Evolutionary conservation across 2,113 vertebrate species (phyloP).

Genomic region (Xerus inauris): DNA sequence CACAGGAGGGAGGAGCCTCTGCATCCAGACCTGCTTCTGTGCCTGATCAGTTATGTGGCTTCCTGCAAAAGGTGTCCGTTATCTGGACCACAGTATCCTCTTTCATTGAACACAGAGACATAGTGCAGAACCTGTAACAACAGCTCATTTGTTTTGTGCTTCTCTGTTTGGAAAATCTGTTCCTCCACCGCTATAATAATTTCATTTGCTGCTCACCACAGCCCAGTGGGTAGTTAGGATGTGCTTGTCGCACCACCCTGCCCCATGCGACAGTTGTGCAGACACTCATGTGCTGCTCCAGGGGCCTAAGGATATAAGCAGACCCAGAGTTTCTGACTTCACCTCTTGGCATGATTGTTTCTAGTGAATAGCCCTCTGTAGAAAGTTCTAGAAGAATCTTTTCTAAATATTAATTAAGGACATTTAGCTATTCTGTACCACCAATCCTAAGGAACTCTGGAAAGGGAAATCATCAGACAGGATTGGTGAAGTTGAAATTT

Average conservation of each 20-base stretch:
- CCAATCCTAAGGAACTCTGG: background rate
- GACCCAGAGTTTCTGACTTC: background rate
- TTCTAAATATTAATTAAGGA: constrained; percentile 7
- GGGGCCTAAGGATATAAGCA: background rate
- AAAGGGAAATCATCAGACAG: background rate
- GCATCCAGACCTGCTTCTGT: background rate
- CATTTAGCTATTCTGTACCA: background rate
- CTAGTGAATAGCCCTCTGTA: background rate
- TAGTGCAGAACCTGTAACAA: background rate
- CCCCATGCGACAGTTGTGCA: no score
- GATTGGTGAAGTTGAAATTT: constrained; percentile 21
- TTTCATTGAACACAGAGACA: background rate
- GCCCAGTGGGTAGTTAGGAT: background rate
- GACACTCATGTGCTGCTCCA: background rate
- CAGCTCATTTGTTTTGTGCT: background rate
- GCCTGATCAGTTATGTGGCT: background rate
- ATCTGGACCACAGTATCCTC: background rate
- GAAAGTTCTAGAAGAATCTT: background rate
- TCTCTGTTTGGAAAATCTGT: background rate
- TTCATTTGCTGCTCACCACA: background rate
- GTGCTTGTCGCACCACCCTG: background rate
- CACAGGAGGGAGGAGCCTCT: background rate
- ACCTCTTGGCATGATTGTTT: background rate
- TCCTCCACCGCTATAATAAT: background rate
- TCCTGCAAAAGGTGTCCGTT: background rate